Evolutionary conservation across 1,140 invertebrate species (phyloP).

Genomic region (Zaprionus tsacasi): DNA sequence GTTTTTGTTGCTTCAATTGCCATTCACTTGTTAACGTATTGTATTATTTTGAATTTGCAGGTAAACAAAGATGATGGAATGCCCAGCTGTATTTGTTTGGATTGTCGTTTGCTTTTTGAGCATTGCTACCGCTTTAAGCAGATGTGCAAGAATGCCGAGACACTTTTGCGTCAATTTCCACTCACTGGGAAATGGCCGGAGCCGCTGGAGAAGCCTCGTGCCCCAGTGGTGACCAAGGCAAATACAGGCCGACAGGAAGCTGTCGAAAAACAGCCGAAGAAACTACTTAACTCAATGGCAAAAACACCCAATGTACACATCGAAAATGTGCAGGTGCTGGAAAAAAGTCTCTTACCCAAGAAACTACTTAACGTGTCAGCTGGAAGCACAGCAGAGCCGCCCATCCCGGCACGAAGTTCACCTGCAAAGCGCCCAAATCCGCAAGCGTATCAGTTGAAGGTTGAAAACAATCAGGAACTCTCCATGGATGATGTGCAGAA

Average conservation of each 20-base stretch:
- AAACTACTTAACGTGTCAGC: constrained; percentile 32
- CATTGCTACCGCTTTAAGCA: constrained; percentile 90
- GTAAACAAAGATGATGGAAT: constrained; percentile 90
- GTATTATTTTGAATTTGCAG: constrained; percentile 83
- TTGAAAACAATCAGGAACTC: constrained; percentile 75
- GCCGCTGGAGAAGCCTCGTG: constrained; percentile 83
- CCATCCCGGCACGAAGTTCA: constrained; percentile 6
- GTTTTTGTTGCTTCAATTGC: neutral
- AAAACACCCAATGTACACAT: constrained; percentile 47
- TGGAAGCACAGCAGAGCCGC: constrained; percentile 27
- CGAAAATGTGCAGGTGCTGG: constrained; percentile 55
- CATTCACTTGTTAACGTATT: constrained; percentile 31
- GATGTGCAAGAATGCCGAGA: constrained; percentile 90
- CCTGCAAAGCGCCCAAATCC: neutral
- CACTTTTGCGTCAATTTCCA: constrained; percentile 88
- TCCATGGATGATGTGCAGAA: constrained; percentile 78
- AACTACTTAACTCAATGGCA: constrained; percentile 60
- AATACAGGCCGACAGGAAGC: constrained; percentile 6
- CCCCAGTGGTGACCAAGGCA: constrained; percentile 65
- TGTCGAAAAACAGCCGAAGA: constrained; percentile 34
- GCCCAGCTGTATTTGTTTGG: constrained; percentile 88
- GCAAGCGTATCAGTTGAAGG: constrained; percentile 65
- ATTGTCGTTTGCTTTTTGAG: constrained; percentile 88
- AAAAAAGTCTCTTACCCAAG: constrained; percentile 30
- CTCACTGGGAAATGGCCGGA: constrained; percentile 87